A percentile compares a stretch with the other conserved stretches of the same genome.
These are phyloP conservation scores for Nesoenas mayeri DNA, from an alignment of 2,113 vertebrate species.

Conservation along the genomic window DNA sequence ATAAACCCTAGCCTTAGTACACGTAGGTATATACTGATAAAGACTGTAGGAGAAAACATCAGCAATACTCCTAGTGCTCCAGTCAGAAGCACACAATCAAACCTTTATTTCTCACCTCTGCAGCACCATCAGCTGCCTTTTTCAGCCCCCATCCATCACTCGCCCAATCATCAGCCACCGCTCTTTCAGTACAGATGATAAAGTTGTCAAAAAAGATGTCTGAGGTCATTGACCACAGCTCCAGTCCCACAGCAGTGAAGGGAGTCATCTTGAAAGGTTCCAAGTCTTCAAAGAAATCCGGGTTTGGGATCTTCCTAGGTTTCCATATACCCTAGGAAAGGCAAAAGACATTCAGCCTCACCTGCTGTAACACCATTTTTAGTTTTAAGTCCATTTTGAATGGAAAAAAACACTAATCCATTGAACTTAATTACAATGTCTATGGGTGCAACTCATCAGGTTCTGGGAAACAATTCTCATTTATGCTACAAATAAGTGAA, in stretches of 20 bases:
- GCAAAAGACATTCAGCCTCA: background rate
- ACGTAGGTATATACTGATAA: background rate
- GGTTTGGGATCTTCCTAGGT: conserved; percentile 93
- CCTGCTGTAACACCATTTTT: background rate
- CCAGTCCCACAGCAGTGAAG: conserved; percentile 91
- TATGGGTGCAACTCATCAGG: background rate
- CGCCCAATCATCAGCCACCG: conserved; percentile 90
- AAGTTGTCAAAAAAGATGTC: conserved; percentile 99
- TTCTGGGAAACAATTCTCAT: background rate
- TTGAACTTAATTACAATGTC: background rate
- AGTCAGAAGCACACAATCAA: background rate
- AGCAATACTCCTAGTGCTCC: background rate
- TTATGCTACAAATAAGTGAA: background rate
- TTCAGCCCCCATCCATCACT: conserved; percentile 94
- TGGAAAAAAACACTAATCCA: background rate
- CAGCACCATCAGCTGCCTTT: conserved; percentile 93
- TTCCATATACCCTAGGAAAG: conserved; percentile 92
- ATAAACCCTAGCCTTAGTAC: background rate
- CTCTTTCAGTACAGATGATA: conserved; percentile 88
- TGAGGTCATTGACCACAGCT: conserved; percentile 98
- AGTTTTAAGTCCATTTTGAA: background rate
- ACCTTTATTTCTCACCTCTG: conserved; percentile 80
- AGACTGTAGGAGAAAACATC: background rate
- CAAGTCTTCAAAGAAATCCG: conserved; percentile 94
- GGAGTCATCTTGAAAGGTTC: conserved; percentile 94